Evolutionary conservation across 2,888 invertebrate species (phyloP).

Genomic region (Tiliacea citrago): DNA sequence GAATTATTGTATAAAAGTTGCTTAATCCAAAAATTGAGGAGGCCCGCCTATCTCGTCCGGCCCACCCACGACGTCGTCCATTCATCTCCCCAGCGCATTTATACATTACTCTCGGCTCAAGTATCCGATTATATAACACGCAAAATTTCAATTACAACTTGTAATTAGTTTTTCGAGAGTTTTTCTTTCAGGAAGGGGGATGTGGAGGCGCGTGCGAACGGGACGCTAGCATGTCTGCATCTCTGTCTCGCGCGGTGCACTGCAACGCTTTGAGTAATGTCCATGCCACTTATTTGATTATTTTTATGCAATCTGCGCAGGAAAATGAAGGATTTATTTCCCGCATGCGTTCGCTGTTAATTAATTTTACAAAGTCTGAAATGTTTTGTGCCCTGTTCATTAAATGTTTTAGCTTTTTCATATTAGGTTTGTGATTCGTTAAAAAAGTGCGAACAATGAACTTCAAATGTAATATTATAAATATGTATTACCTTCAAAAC

Average conservation of each 20-base stretch:
- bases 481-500: too few species aligned
- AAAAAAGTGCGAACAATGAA: constrained; percentile 17
- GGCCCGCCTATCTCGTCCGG: constrained; percentile 79
- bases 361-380: constrained; percentile 82
- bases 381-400: constrained; percentile 62
- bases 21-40: constrained; percentile 83
- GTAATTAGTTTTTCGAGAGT: constrained; percentile 92
- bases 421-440: constrained; percentile 35
- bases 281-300: constrained; percentile 90
- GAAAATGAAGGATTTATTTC: constrained; percentile 88
- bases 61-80: constrained; percentile 82
- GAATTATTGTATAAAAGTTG: constrained; percentile 83
- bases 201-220: constrained; percentile 81
- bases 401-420: constrained; percentile 42
- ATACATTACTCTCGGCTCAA: constrained; percentile 91
- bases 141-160: constrained; percentile 92
- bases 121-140: constrained; percentile 91
- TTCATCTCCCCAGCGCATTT: constrained; percentile 89
- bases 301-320: constrained; percentile 89
- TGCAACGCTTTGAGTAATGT: constrained; percentile 87
- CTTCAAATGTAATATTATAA: not conserved
- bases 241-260: constrained; percentile 77
- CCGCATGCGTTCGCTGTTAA: constrained; percentile 83
- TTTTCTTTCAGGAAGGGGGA: constrained; percentile 90
- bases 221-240: constrained; percentile 68